phyloP scores from a whole-genome alignment of 2,888 invertebrate species.

The Drosophila ezoana region DNA sequence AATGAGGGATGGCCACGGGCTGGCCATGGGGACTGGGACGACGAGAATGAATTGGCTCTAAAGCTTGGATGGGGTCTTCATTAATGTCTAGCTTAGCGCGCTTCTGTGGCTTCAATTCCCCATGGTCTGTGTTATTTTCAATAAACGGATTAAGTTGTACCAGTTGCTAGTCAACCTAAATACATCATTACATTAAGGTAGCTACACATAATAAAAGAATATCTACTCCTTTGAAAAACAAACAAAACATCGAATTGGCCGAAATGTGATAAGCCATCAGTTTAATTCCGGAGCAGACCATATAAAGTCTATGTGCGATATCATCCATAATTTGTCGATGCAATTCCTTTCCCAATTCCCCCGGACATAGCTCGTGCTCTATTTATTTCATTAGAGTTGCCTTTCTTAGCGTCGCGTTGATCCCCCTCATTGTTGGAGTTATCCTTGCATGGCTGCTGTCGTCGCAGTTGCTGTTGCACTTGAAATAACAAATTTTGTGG shows the following conservation, averaged over 20 bases:
- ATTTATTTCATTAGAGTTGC: constrained; percentile 65
- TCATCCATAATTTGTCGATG: constrained; percentile 17
- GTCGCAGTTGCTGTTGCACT: constrained; percentile 42
- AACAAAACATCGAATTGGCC: neutral
- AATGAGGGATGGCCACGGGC: neutral
- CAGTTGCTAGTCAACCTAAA: constrained; percentile 17
- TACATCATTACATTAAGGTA: neutral
- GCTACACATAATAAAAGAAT: neutral
- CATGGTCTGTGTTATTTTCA: constrained; percentile 40
- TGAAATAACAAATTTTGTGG: constrained; percentile 76
- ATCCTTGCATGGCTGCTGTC: constrained; percentile 45
- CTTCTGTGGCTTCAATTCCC: constrained; percentile 62
- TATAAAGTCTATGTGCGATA: neutral
- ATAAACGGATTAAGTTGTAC: constrained; percentile 63
- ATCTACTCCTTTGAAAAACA: neutral
- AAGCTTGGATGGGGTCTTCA: constrained; percentile 19
- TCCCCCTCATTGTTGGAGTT: constrained; percentile 57
- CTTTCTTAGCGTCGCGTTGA: constrained; percentile 42
- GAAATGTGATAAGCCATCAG: neutral
- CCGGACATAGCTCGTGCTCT: constrained; percentile 25
- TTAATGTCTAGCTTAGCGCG: constrained; percentile 47
- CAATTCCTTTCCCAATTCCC: neutral
- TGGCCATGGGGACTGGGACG: no score
- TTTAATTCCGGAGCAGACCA: neutral
- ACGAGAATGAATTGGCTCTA: constrained; percentile 8